These are phyloP conservation scores for Pocillopora meandrina DNA, from an alignment of 92 coral and sea anemone genomes.

Conservation along the genomic window DNA sequence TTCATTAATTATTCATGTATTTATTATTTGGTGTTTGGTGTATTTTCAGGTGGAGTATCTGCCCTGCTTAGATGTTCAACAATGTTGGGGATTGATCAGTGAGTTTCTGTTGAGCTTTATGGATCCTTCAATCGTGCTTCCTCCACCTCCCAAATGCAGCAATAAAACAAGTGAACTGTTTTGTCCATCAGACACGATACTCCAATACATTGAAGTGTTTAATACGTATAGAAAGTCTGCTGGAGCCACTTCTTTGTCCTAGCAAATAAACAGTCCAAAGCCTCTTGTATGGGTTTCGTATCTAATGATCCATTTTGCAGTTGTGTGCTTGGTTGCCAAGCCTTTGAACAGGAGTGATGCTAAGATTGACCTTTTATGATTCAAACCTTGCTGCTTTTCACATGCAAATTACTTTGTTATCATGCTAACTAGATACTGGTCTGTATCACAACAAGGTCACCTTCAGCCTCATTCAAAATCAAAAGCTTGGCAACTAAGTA, in stretches of 20 bases:
- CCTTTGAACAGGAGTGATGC: too few species aligned
- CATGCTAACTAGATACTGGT: too few species aligned
- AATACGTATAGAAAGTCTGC: constrained; percentile 69
- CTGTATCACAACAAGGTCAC: too few species aligned
- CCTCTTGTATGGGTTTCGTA: too few species aligned
- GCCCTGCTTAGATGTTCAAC: constrained; percentile 87
- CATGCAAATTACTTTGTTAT: too few species aligned
- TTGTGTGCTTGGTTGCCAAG: too few species aligned
- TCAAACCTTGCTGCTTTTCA: too few species aligned
- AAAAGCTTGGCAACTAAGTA: too few species aligned
- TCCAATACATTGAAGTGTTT: constrained; percentile 86
- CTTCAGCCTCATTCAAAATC: too few species aligned
- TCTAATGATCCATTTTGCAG: too few species aligned
- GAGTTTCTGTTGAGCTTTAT: constrained; percentile 88
- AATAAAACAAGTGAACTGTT: constrained; percentile 74
- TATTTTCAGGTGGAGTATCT: constrained; percentile 87
- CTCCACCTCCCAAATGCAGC: constrained; percentile 75
- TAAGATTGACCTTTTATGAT: too few species aligned
- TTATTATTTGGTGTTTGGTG: neutral
- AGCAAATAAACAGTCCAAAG: too few species aligned
- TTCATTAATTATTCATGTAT: neutral
- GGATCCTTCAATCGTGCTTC: constrained; percentile 66
- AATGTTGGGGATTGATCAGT: constrained; percentile 86
- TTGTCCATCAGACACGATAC: constrained; percentile 79
- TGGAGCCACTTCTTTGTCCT: neutral